A percentile compares a stretch with the other conserved stretches of the same genome.
These are phyloP conservation scores for Galbula dea DNA, from an alignment of 2,113 vertebrate genomes.

Conservation along the genomic window DNA sequence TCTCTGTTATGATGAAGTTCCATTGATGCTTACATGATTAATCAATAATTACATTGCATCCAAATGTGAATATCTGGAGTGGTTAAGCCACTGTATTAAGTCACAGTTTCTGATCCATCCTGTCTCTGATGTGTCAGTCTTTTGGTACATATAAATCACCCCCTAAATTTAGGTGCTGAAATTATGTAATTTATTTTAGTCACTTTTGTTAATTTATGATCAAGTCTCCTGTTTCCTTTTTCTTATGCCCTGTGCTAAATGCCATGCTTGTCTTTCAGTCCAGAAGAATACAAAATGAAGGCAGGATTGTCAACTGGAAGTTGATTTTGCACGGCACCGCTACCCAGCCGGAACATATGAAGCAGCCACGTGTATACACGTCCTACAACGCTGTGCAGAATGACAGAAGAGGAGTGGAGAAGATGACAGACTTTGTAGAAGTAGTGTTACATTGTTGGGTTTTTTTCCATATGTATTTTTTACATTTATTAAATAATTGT, in stretches of 20 bases:
- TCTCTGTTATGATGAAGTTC: background rate
- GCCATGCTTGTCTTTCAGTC: slow-evolving; percentile 74
- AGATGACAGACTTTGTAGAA: slow-evolving; percentile 80
- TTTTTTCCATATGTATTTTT: background rate
- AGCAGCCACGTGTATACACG: slow-evolving; percentile 85
- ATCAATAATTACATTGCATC: background rate
- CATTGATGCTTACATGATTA: background rate
- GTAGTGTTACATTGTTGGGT: slow-evolving; percentile 43
- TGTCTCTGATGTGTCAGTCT: background rate
- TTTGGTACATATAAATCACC: background rate
- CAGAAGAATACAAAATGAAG: slow-evolving; percentile 90
- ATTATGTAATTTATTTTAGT: background rate
- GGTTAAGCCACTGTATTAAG: background rate
- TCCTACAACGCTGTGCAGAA: slow-evolving; percentile 98
- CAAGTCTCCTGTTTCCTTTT: background rate
- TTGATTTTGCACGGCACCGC: slow-evolving; percentile 93
- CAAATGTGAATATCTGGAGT: background rate
- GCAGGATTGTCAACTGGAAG: slow-evolving; percentile 92
- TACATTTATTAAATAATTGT: background rate
- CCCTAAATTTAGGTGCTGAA: background rate
- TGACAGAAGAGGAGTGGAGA: slow-evolving; percentile 92
- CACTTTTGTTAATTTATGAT: background rate
- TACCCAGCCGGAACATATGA: slow-evolving; percentile 89
- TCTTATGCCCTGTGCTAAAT: background rate
- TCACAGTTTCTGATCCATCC: background rate